Evolutionary conservation across 2,113 vertebrate species (phyloP), one percentile per base, ranked within the genome.

Genomic region (Neodontobutis hainanensis): DNA sequence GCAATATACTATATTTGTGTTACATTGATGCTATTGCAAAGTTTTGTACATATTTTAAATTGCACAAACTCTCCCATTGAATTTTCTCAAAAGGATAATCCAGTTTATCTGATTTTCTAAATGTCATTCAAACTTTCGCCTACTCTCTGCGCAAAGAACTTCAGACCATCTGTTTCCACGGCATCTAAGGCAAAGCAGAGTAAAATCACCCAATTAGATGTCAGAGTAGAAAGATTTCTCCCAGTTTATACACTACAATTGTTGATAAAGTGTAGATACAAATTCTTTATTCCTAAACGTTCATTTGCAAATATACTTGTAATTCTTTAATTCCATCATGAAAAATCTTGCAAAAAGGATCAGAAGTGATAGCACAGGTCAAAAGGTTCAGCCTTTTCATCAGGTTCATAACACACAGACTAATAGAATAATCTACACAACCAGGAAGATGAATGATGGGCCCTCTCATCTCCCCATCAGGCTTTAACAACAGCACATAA

Each of bases 401-500:
- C 68, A 79, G 53, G 42, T 42, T 16, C 57, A 19, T 48, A 53
- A 73, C 43, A 51, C 57, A 40, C 5, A 48, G 51, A 67, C 58
- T 78, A 73, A 85, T 65, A 50, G 43, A 83, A 48, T 68, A 65
- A 72, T 71, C 68, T 72, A 70, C 70, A 44, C 8, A 50, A 56
- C 49, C 5, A 40, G 65, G 65, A 34, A 58, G 36, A 75, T 77
- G 67, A 87, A 48, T 47, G 77, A 80, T 75, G 58, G 71, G 61
- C 49, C 65, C 50, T 67, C 52, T 15, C 36, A 40, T 78, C 42
- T 57, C 47, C 48, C 55, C 48, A 82, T 61, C 65, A 55, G 57
- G 15, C 45, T 73, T 77, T 70, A 75, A 82, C 73, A 84, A 61
- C 77, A 68, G 46, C 61, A 49, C 81, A 84, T 87, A 80, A 82